Base-by-base conservation (phyloP, 2,888 invertebrate genomes). In the Microctonus hyperodae region DNA sequence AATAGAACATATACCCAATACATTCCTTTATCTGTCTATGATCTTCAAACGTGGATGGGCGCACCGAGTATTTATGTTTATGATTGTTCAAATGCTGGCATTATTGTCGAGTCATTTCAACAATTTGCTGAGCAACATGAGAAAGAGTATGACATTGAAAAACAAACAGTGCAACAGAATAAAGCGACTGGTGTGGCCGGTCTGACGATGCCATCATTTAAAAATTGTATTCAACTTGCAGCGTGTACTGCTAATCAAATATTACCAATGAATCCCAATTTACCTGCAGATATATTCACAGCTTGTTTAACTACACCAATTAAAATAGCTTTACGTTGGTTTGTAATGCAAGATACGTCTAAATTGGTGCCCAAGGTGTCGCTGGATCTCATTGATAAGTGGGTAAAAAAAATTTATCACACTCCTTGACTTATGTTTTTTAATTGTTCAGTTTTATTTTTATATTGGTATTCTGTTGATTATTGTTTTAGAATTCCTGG, bases 1-100 rank as follows among this genome's bases (percentile, higher is more conserved):
- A 99, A 99, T 86, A 91, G 94, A 92, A 94, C 92, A 37, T 99
- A 96, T 85, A 99, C 99, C 3, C 98, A 99, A 86, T 99, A 99
- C 88, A 99, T 99, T 86, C 99, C 99, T 55, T 86, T 99, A 79
- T 98, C 98, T 64, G 92, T 99, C 74, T 98, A 96, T 85, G 99
- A 99, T 86, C 88, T 99, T 68, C 98, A 99, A 88, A 92, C 93
- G 55, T 99, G 99, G 99, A 97, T 99, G 97, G 97, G 97, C 64
- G 93, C 96, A 66, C 99, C 99, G 0, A 98, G 98, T 61, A 97
- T 99, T 72, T 99, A 98, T 86, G 98, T 99, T 23, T 99, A 97
- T 85, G 99, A 99, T 85, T 99, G 98, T 86, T 97, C 97, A 65
- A 97, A 96, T 86, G 98, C 99, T 13, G 99, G 98, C 68, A 93